Conservation (phyloP, 2,113 vertebrate genomes). For the Pelecanus crispus region DNA sequence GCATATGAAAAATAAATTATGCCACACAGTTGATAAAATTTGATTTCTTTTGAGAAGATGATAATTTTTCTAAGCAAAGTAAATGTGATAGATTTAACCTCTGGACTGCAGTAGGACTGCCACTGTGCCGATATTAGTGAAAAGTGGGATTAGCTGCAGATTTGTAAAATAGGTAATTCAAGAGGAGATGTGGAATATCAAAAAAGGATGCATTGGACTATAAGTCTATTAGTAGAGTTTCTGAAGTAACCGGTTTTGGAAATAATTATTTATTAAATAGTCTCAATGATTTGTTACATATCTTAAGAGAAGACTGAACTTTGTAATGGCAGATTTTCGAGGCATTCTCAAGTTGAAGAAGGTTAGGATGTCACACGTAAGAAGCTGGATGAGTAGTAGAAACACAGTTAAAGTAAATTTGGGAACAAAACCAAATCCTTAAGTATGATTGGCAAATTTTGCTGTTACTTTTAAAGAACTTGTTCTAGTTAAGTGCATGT, state of each 20-base stretch:
- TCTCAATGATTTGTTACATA: background rate
- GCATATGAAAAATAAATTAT: background rate
- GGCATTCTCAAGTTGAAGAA: background rate
- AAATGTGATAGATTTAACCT: background rate
- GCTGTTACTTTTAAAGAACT: background rate
- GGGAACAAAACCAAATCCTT: background rate
- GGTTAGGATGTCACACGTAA: background rate
- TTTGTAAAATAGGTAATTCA: background rate
- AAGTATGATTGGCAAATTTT: background rate
- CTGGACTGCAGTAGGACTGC: background rate
- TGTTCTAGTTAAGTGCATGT: background rate
- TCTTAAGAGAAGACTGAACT: background rate
- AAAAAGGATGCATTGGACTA: background rate
- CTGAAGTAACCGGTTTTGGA: background rate
- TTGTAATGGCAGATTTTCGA: background rate
- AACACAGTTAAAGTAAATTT: background rate
- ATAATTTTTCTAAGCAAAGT: background rate
- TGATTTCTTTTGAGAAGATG: background rate
- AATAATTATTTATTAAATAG: background rate
- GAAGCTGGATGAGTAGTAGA: background rate
- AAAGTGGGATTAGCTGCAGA: background rate
- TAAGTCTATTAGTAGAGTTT: background rate
- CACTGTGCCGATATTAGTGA: background rate
- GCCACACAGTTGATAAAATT: background rate
- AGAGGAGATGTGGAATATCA: background rate